Base-by-base conservation (phyloP, 1,140 invertebrate species). In the Lordiphosa collinella region DNA sequence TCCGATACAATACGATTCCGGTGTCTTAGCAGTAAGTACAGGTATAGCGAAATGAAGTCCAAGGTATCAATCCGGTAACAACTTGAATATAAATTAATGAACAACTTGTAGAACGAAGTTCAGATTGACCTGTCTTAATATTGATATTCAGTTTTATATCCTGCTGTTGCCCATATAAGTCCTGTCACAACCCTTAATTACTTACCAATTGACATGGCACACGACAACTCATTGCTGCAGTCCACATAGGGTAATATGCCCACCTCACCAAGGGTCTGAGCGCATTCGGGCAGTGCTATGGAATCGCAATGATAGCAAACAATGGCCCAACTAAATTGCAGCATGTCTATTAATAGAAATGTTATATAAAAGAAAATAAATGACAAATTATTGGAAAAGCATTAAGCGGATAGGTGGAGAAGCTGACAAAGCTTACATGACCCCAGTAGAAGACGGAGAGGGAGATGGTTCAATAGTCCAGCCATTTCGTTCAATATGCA, bases 301-400 rank as follows among this genome's bases (percentile, higher is more conserved):
- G 85, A 87, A 54, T 87, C 84, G 54, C 85, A 87, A 46, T 73
- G 72, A 48, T 85, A 87, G 56, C 85, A 87, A 12, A 85, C 63
- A 63, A 87, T 87, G 13, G 56, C 85, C 43, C 29, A 18, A 32
- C 10, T 12, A 2, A 35, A 47, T 9, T 16, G 31, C 36, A 52
- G 8, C 8, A 12, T 18, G 25, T 37, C 76, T 79, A 62, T 61
- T 13, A 49, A 57, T 66, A 48, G 7, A 58, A 43, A 34, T 22
- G 7, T 29, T 29, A 29, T 29, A 29, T 29, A 29, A 29, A 8
- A 8, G 7, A 9, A 5, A 4, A 40, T 14, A 34, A 14, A n/a
- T 41, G n/a, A n/a, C n/a, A 35, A 14, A 10, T 12, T 58, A 57
- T 70, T 67, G 63, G 52, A 57, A 68, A 74, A 11, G 36, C 58